Percentiles rank a stretch among this genome's conserved stretches.
These are phyloP conservation scores for Phylloscopus whistleri DNA, from an alignment of 2,113 vertebrate species.

Conservation along the genomic window DNA sequence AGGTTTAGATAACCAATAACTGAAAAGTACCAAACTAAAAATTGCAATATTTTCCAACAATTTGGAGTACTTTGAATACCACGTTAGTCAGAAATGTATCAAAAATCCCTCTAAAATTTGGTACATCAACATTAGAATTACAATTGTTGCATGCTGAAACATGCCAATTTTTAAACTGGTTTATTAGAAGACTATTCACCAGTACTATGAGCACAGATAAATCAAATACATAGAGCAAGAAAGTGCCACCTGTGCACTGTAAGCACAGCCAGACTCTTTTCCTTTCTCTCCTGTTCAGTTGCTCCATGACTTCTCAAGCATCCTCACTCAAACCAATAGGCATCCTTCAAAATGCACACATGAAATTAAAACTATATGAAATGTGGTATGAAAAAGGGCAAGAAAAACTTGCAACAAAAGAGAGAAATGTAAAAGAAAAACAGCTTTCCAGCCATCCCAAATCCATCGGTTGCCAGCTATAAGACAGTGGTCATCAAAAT, in stretches of 20 bases:
- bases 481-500: not conserved
- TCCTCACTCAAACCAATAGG: not conserved
- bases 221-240: not conserved
- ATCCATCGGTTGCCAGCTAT: not conserved
- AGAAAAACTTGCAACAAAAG: not conserved
- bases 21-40: not conserved
- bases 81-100: not conserved
- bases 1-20: not conserved
- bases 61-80: not conserved
- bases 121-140: not conserved
- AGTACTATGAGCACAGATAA: not conserved
- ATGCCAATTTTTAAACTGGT: not conserved
- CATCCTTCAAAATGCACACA: not conserved
- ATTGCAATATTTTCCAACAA: not conserved
- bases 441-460: not conserved
- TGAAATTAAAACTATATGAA: not conserved
- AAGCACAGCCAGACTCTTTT: not conserved
- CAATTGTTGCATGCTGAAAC: not conserved
- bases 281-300: not conserved
- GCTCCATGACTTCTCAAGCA: not conserved
- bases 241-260: not conserved
- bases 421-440: not conserved
- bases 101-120: not conserved
- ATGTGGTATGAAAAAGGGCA: not conserved
- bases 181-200: not conserved